Conservation (phyloP, 2,888 invertebrate species). For the Caenorhabditis sp. region DNA sequence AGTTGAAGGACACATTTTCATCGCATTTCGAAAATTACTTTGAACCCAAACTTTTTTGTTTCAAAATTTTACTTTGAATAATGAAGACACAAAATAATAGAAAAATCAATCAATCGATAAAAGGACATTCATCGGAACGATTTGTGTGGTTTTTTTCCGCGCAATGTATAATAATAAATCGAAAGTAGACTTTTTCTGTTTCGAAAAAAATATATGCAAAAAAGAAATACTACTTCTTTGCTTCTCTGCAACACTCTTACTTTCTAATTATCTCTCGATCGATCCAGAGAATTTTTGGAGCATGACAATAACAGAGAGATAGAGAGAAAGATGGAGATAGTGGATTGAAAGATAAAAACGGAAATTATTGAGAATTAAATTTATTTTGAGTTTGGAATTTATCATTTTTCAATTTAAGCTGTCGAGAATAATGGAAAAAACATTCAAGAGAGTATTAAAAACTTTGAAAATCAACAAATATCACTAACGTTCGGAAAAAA, state of each 20-base stretch:
- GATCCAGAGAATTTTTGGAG: neutral
- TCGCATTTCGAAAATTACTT: neutral
- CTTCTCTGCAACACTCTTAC: neutral
- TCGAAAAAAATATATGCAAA: neutral
- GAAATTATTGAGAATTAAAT: neutral
- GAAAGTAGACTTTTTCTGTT: neutral
- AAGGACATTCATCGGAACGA: neutral
- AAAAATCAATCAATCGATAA: neutral
- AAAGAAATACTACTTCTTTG: neutral
- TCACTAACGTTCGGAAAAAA: too few relatives aligned
- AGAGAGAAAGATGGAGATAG: neutral
- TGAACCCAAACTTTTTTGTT: too few relatives aligned
- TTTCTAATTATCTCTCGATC: neutral
- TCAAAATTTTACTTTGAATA: too few relatives aligned
- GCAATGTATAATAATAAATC: neutral
- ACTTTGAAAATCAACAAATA: conserved; percentile 10
- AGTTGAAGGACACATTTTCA: neutral
- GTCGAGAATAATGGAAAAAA: neutral
- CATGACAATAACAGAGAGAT: neutral
- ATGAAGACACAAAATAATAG: neutral
- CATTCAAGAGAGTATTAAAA: neutral
- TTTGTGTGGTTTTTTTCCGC: neutral
- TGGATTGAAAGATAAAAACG: neutral
- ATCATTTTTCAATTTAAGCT: neutral
- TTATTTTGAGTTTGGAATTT: neutral